Base-by-base conservation (phyloP, 2,888 invertebrate species). In the Temnothorax unifasciatus region DNA sequence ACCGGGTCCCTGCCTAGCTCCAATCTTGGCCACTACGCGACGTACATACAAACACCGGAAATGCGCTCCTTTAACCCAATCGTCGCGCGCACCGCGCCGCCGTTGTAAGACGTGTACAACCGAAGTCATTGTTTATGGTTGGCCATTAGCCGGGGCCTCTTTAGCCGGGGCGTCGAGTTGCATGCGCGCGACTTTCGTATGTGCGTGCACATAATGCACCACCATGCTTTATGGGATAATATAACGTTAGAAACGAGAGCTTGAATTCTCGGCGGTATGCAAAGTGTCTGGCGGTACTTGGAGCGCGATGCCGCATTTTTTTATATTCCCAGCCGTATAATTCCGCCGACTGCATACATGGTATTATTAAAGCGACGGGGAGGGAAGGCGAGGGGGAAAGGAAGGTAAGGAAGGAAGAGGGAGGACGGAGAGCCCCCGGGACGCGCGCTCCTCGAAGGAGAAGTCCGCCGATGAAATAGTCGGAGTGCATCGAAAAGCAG, bases 261-360 rank as follows among this genome's bases (percentile, higher is more conserved):
- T 82, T 82, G 85, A 87, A 87, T 87, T 85, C 83, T 69, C 82
- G 76, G 38, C 54, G 89, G 89, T 90, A 90, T 89, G 90, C 84
- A 86, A 89, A 86, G 85, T 82, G 75, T 87, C 83, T 47, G 77
- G 69, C 57, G 57, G 57, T 57, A 66, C 68, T 64, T 34, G 75
- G 44, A 54, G 85, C 87, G 69, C 63, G 64, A 41, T 63, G 64
- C 52, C 77, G 77, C 84, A 66, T 81, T 83, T 63, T 83, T 59
- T 83, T 77, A 75, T 79, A 83, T 83, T 84, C 71, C 74, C 84
- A 63, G 50, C 47, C 81, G 84, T 83, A 68, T 74, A 84, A 89
- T 88, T 87, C 63, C 82, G 63, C 73, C 83, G 79, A 76, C 57
- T 83, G 61, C 85, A 47, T 68, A 63, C 85, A 68, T 34, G 75